Conservation (phyloP, 1,140 invertebrate species). For the Procambarus virginalis region DNA sequence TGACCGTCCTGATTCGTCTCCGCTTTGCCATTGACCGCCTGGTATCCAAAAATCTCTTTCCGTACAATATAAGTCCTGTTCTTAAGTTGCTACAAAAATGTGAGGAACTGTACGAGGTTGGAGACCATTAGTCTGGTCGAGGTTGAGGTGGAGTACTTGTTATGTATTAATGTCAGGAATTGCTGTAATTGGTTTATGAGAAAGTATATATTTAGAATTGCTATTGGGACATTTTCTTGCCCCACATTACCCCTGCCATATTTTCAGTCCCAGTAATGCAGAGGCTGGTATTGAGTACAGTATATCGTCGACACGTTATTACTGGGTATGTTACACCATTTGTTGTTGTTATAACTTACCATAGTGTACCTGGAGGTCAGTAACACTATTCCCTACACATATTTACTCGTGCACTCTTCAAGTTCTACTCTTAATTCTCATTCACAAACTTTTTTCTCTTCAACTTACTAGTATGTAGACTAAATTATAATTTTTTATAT, state of each 20-base stretch:
- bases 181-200: not conserved
- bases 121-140: constrained; percentile 36
- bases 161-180: not conserved
- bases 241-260: not conserved
- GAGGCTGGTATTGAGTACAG: not conserved
- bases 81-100: constrained; percentile 87
- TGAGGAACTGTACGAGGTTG: constrained; percentile 85
- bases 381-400: not conserved
- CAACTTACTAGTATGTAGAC: not conserved
- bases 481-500: not conserved
- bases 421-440: not conserved
- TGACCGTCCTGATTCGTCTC: constrained; percentile 87
- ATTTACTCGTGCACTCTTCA: not conserved
- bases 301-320: not conserved
- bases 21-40: constrained; percentile 87
- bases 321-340: constrained; percentile 1
- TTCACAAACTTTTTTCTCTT: not conserved
- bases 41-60: constrained; percentile 87
- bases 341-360: not conserved
- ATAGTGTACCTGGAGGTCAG: constrained; percentile 10
- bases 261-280: not conserved
- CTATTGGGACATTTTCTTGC: not conserved
- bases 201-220: not conserved
- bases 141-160: not conserved
- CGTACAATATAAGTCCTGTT: constrained; percentile 92